Evolutionary conservation across 1,140 invertebrate species (phyloP), one percentile per base, ranked within the genome.

Genomic region (Centruroides sculpturatus): DNA sequence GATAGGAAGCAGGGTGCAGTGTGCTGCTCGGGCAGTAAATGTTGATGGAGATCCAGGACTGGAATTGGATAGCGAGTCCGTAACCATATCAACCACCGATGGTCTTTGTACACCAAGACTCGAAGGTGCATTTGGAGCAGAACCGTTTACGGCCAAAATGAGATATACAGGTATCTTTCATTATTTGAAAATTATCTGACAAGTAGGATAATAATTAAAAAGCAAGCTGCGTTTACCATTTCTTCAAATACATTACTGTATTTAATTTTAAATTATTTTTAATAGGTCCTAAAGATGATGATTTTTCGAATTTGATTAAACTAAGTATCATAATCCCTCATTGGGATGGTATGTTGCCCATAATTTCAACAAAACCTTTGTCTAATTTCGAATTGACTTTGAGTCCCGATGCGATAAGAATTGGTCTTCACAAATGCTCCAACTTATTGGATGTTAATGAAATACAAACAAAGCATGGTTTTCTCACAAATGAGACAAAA

Each of bases 311-410:
- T 64, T 68, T 68, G 34, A 67, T 76, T 6, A 64, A 67, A 23
- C 56, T 77, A 23, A 68, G 70, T 3, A 68, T 77, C 3, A 67
- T 64, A 3, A 68, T 76, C 47, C 75, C 75, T 9, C 75, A 77
- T 61, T 66, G 68, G 56, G 74, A 76, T 66, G 75, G 75, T 6
- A 69, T 76, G 70, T 59, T 77, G 7, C 75, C 75, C 3, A 64
- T 71, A 10, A 64, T 76, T 11, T 75, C 75, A 3, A 77, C 75
- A 3, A 57, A 67, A 3, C 59, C 65, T 12, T 65, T 76, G 41
- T 72, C 73, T n/a, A 74, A 75, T 67, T 74, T 75, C 64, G 72
- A 74, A 55, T 65, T 74, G 12, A 72, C 70, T 3, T 64, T 76
- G 4, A 73, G 70, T 56, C 69, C 68, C 23, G 71, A 72, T 61